Evolutionary conservation across 1,140 invertebrate genomes (phyloP), one percentile per base, ranked within the genome.

Genomic region (Argopecten irradians): DNA sequence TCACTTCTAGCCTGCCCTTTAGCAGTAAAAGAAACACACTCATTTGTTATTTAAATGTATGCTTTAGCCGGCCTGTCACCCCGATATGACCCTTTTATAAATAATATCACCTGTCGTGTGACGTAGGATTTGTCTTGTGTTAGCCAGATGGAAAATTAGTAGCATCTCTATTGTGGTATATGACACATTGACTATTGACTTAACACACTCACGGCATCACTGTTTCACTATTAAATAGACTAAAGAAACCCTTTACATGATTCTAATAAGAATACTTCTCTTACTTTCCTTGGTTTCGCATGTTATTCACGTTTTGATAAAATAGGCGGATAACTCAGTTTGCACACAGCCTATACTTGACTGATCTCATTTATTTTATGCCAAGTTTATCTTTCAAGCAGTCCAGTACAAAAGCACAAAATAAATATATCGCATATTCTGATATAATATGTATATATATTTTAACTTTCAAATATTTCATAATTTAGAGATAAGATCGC

Each of bases 1-100:
- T 71, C 55, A 71, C 55, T 71, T 71, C 22, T 71, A 71, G 55
- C 55, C 55, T 71, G 55, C 55, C 55, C 55, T 71, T 71, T 71
- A 71, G 55, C 55, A 71, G 55, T 71, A 71, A 71, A 71, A 71
- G 55, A 71, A 71, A 71, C 55, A 28, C 22, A 16, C 55, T 71
- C 55, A 71, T 71, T 71, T 71, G 55, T 71, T 71, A 71, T 71
- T 71, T 71, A 71, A 71, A 71, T 71, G 55, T 71, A 71, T 71
- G 55, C 55, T 71, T 71, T 71, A 71, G 55, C 55, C 55, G 55
- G 8, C 55, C n/a, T 71, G 55, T 71, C 55, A 71, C 55, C 55
- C 55, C 55, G 55, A 11, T 22, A n/a, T 71, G 55, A 71, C 55
- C 55, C 55, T n/a, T 71, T 71, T 71, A 71, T 71, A 71, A 71